A percentile compares a stretch with the other conserved stretches of the same genome.
Evolutionary conservation across 2,113 vertebrate species (phyloP).

Genomic region (Cryptomyrus ogoouensis): DNA sequence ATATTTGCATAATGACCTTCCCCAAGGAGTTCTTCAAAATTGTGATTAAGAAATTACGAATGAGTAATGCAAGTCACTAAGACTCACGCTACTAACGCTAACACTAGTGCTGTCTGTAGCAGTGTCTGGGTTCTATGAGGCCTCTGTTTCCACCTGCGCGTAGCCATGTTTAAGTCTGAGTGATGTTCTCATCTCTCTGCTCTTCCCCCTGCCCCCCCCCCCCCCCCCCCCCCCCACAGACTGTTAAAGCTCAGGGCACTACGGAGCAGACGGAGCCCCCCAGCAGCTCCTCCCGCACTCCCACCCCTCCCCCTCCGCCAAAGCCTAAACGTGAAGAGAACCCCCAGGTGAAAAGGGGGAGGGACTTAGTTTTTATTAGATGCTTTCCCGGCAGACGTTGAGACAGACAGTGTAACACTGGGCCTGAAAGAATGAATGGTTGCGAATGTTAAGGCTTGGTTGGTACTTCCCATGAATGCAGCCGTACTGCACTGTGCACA

Average conservation of each 20-base stretch:
- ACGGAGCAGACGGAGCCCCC: constrained; percentile 65
- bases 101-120: background rate
- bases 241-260: constrained; percentile 71
- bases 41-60: background rate
- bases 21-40: background rate
- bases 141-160: background rate
- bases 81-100: background rate
- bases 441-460: background rate
- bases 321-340: constrained; percentile 91
- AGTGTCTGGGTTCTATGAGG: background rate
- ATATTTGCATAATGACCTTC: background rate
- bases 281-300: background rate
- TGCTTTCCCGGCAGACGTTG: background rate
- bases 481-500: background rate
- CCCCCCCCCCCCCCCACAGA: constrained; percentile 45
- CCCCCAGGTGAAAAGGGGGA: constrained; percentile 74
- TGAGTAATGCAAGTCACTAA: background rate
- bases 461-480: background rate
- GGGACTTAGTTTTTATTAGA: background rate
- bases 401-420: background rate
- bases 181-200: background rate
- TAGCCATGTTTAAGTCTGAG: background rate
- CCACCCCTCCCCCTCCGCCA: constrained; percentile 69
- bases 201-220: too few species aligned
- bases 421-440: background rate